phyloP scores from a whole-genome alignment of 2,113 vertebrate species.

The Sinosuthora webbiana region DNA sequence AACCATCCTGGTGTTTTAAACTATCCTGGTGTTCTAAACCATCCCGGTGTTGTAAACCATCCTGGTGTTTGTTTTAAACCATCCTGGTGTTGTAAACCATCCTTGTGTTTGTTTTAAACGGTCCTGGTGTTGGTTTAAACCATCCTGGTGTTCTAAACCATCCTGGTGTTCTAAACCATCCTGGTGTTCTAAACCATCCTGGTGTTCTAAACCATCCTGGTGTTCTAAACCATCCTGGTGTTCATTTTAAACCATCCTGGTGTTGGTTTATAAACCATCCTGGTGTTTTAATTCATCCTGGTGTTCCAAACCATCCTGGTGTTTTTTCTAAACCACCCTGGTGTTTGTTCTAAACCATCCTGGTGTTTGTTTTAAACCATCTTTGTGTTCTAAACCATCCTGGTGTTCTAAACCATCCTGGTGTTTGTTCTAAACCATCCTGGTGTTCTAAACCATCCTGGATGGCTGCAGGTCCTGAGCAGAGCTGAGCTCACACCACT shows the following conservation, averaged over 20 bases:
- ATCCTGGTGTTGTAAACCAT: background rate
- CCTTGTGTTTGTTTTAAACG: too few relatives aligned
- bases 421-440: too few relatives aligned
- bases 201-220: background rate
- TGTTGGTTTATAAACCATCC: background rate
- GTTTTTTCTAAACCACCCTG: background rate
- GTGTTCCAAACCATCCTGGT: background rate
- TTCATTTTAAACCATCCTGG: background rate
- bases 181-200: too few relatives aligned
- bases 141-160: background rate
- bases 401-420: too few relatives aligned
- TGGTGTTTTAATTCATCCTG: background rate
- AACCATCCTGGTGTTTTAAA: too few relatives aligned
- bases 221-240: too few relatives aligned
- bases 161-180: too few relatives aligned
- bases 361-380: too few relatives aligned
- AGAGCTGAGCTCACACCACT: background rate
- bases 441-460: background rate
- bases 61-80: background rate
- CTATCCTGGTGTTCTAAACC: background rate
- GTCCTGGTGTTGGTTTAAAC: background rate
- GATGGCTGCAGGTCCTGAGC: background rate
- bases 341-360: too few relatives aligned
- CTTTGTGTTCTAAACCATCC: too few relatives aligned
- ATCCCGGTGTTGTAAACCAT: background rate